These are phyloP conservation scores for Macroramphosus scolopax DNA, from an alignment of 2,797 vertebrate genomes.

Conservation along the genomic window DNA sequence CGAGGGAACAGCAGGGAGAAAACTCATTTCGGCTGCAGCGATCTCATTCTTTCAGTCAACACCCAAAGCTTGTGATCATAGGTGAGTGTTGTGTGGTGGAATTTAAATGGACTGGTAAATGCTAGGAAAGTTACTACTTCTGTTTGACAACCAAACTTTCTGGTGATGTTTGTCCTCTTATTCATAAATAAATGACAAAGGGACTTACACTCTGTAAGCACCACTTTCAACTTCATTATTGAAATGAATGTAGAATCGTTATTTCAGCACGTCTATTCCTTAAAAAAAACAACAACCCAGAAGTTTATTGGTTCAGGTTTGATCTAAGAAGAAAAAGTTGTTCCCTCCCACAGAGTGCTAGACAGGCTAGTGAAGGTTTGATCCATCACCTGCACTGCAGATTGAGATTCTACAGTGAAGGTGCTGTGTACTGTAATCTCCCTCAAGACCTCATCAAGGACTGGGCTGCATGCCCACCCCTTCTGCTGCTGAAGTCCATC, in stretches of 20 bases:
- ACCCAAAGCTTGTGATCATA: too few relatives aligned
- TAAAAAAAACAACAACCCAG: constrained; percentile 1
- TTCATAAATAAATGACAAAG: too few relatives aligned
- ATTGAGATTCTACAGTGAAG: constrained; percentile 8
- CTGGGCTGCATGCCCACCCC: constrained; percentile 15
- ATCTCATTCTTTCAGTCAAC: too few relatives aligned
- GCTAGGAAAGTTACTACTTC: too few relatives aligned
- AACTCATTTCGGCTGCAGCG: too few relatives aligned
- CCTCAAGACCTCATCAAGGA: constrained; percentile 19
- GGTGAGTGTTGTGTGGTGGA: too few relatives aligned
- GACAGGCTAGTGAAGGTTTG: background rate
- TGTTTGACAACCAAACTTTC: too few relatives aligned
- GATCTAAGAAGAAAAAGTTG: constrained; percentile 1
- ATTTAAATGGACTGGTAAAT: too few relatives aligned
- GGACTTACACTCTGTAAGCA: background rate
- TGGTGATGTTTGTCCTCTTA: too few relatives aligned
- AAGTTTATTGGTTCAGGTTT: constrained; percentile 2
- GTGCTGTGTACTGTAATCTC: constrained; percentile 18
- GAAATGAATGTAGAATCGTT: background rate
- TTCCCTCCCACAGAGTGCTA: background rate
- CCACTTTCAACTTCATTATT: background rate
- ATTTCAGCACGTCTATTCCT: constrained; percentile 7
- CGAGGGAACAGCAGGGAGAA: too few relatives aligned
- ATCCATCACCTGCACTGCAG: constrained; percentile 5
- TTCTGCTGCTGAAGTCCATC: constrained; percentile 10